Evolutionary conservation across 2,888 invertebrate species (phyloP).

Genomic region (Cordilura impudica): DNA sequence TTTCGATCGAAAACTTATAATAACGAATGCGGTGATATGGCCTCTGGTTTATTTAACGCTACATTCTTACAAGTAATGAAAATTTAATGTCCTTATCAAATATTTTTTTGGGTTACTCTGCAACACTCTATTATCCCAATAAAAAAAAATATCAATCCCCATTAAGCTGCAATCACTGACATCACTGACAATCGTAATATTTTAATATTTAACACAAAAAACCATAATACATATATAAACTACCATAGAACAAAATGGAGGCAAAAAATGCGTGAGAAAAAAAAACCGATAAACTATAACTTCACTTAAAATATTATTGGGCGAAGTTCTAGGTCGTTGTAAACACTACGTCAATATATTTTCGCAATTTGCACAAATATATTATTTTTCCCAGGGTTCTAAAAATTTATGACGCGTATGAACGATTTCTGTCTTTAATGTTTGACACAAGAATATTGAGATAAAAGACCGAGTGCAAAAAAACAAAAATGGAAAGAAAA

Average conservation of each 20-base stretch:
- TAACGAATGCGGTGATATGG: no score
- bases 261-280: background rate
- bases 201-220: conserved; percentile 13
- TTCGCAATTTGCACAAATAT: conserved; percentile 4
- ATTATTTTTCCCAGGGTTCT: conserved; percentile 14
- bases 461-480: conserved; percentile 13
- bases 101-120: no score
- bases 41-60: no score
- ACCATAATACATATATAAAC: conserved; percentile 26
- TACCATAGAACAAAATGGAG: conserved; percentile 7
- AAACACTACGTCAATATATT: background rate
- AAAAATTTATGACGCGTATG: conserved; percentile 48
- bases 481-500: background rate
- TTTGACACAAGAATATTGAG: conserved; percentile 36
- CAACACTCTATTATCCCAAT: background rate
- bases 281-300: conserved; percentile 44
- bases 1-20: no score
- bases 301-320: conserved; percentile 23
- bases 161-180: conserved; percentile 38
- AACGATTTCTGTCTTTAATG: conserved; percentile 43
- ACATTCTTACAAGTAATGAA: no score
- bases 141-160: conserved; percentile 34
- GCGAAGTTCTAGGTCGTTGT: background rate
- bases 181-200: conserved; percentile 53
- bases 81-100: no score